Conservation (phyloP, 2,113 vertebrate species). For the Herpetotheres cachinnans region DNA sequence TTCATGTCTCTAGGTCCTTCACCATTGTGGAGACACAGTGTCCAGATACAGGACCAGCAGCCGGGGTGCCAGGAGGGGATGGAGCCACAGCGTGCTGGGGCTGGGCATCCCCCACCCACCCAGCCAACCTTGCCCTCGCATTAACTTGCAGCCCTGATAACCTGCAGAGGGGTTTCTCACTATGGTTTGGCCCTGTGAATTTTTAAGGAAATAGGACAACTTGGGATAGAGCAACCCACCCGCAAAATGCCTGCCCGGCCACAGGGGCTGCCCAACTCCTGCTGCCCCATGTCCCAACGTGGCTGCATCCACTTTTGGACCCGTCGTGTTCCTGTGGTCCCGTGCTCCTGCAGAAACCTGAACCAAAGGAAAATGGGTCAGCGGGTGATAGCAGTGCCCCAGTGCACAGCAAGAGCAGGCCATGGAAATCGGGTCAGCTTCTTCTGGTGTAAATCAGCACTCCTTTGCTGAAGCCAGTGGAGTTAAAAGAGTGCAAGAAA, state of each 20-base stretch:
- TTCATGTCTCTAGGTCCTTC: neutral
- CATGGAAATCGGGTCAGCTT: neutral
- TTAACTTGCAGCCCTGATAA: neutral
- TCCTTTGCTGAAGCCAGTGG: neutral
- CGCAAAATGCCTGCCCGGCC: fast-evolving
- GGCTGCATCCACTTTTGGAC: neutral
- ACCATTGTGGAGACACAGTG: neutral
- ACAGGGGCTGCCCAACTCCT: neutral
- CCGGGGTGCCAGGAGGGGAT: neutral
- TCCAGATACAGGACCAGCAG: neutral
- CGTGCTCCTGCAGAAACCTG: neutral
- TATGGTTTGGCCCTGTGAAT: neutral
- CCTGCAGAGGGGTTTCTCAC: neutral
- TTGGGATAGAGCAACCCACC: neutral
- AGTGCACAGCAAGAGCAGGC: neutral
- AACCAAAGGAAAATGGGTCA: neutral
- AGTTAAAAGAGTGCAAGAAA: conserved; percentile 17
- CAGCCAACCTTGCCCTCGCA: neutral
- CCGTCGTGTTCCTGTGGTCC: fast-evolving
- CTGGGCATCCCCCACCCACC: neutral
- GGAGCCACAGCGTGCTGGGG: neutral
- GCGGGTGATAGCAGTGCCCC: neutral
- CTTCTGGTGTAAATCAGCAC: conserved; percentile 28
- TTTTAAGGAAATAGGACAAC: neutral
- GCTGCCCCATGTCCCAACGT: neutral